These are phyloP conservation scores for Callyntrura guangdongensis DNA, from an alignment of 2,888 invertebrate genomes.

Conservation along the genomic window DNA sequence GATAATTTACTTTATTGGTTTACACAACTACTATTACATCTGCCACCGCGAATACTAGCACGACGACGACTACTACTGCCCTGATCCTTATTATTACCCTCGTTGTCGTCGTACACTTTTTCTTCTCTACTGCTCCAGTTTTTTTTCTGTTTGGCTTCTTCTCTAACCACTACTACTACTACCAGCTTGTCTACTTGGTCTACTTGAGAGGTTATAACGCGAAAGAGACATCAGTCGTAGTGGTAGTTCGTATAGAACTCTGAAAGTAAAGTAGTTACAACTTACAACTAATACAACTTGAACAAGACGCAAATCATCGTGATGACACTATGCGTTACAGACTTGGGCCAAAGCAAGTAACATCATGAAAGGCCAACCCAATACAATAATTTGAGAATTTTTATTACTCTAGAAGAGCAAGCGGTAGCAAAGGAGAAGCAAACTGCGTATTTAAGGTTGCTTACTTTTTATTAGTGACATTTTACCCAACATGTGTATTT, in stretches of 20 bases:
- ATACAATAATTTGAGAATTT: constrained; percentile 69
- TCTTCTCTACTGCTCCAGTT: constrained; percentile 65
- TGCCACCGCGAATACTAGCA: neutral
- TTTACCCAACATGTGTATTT: constrained; percentile 55
- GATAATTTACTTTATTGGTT: constrained; percentile 80
- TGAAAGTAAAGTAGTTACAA: neutral
- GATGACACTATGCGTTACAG: constrained; percentile 1
- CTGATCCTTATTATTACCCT: constrained; percentile 24
- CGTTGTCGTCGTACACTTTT: constrained; percentile 20
- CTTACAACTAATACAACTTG: too few species aligned
- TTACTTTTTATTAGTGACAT: constrained; percentile 65
- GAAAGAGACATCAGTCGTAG: neutral
- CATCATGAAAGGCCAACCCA: constrained; percentile 29
- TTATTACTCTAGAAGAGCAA: constrained; percentile 39
- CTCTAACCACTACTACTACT: neutral
- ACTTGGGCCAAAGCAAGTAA: neutral
- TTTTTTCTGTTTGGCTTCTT: constrained; percentile 68
- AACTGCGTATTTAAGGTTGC: constrained; percentile 57
- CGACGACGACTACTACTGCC: neutral
- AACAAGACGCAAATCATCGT: constrained; percentile 51
- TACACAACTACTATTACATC: constrained; percentile 48
- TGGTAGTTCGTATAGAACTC: neutral
- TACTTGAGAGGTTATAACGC: too few species aligned
- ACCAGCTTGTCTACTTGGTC: constrained; percentile 11
- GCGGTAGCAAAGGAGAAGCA: neutral